These are phyloP conservation scores for Chouioia cunea DNA, from an alignment of 2,888 invertebrate species.

Conservation along the genomic window DNA sequence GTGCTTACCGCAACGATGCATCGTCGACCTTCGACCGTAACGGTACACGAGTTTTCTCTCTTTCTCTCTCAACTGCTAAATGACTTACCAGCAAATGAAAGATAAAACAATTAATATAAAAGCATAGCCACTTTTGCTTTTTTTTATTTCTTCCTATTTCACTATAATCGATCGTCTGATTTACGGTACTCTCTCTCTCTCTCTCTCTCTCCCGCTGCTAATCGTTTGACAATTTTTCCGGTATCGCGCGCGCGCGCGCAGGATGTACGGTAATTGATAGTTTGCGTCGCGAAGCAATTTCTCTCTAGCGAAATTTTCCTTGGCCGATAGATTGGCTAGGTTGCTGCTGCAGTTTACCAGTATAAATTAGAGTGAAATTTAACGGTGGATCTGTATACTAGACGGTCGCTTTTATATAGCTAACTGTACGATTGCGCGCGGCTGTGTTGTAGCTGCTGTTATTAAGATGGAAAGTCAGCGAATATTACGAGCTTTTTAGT, in stretches of 20 bases:
- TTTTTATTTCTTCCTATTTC: too few relatives aligned
- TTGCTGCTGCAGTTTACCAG: background rate
- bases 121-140: background rate
- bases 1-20: conserved; percentile 54
- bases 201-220: background rate
- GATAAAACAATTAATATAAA: conserved; percentile 53
- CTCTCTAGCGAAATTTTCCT: conserved; percentile 9
- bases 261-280: conserved; percentile 25
- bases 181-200: conserved; percentile 1
- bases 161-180: background rate
- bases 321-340: too few relatives aligned
- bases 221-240: conserved; percentile 28
- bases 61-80: conserved; percentile 45
- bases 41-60: conserved; percentile 41
- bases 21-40: conserved; percentile 56
- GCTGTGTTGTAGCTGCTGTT: too few relatives aligned
- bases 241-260: too few relatives aligned
- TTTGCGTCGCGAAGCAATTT: conserved; percentile 15
- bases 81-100: conserved; percentile 53
- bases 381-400: conserved; percentile 1
- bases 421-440: too few relatives aligned
- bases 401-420: too few relatives aligned
- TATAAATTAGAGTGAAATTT: conserved; percentile 31
- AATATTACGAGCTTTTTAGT: too few relatives aligned
- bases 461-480: too few relatives aligned